Evolutionary conservation across 1,140 invertebrate species (phyloP), one percentile per base, ranked within the genome.

Genomic region (Goniozus legneri): DNA sequence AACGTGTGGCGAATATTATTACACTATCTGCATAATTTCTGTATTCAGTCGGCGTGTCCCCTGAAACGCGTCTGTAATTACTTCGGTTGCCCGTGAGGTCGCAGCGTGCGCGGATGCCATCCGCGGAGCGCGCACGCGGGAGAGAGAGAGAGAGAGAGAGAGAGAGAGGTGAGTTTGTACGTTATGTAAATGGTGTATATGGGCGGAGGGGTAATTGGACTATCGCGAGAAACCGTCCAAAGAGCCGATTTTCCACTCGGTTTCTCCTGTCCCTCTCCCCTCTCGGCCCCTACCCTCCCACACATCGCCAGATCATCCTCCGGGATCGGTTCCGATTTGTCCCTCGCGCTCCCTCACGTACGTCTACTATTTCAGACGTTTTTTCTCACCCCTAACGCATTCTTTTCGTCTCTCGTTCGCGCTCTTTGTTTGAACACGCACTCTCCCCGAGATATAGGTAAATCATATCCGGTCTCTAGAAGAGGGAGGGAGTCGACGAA

Each of bases 1-100:
- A 71, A 71, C 69, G 69, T 69, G 67, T 71, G 63, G 64, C 65
- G 67, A 71, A 71, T 71, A 71, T 71, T 69, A 68, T 68, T 69
- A 66, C 56, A 65, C 58, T 62, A 69, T 71, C 68, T 71, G 62
- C 68, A 71, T 71, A 71, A 71, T 71, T 68, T 69, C 61, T 55
- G 68, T 71, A 71, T 69, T 71, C 67, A 67, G 64, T 62, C 45
- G 58, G 62, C n/a, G n/a, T 45, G 64, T 54, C 63, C 50, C 56
- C 67, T 68, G 65, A 71, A 71, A 69, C 62, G 69, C 65, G 65
- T 65, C 62, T 67, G 65, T 68, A 71, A 71, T 71, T 71, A 71
- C 67, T 70, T 64, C 56, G 64, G 64, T 64, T 64, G 59, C 61
- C n/a, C 56, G 63, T 56, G 36, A 38, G 19, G 36, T 2, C n/a